Conservation (phyloP, 2,888 invertebrate genomes). For the Boloria euphrosyne region DNA sequence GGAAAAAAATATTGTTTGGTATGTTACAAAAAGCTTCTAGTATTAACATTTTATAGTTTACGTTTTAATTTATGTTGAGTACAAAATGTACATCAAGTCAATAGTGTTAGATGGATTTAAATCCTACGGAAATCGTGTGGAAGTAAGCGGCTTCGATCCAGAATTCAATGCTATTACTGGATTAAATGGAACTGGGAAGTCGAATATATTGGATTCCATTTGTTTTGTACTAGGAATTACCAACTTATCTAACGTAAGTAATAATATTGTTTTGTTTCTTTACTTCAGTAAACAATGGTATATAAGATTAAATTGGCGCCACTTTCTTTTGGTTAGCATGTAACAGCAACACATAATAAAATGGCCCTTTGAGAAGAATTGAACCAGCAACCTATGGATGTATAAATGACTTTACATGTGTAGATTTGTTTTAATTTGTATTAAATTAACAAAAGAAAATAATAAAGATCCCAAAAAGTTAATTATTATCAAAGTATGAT, state of each 20-base stretch:
- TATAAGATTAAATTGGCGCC: too few relatives aligned
- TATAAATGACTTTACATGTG: too few relatives aligned
- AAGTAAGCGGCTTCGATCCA: constrained; percentile 95
- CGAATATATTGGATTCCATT: constrained; percentile 98
- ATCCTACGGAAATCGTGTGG: constrained; percentile 96
- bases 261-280: too few relatives aligned
- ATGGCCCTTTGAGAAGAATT: too few relatives aligned
- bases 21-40: constrained; percentile 40
- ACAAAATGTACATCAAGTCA: constrained; percentile 93
- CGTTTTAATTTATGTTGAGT: constrained; percentile 22
- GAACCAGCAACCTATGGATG: too few relatives aligned
- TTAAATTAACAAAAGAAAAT: too few relatives aligned
- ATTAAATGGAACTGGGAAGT: constrained; percentile 98
- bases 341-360: too few relatives aligned
- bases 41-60: background rate
- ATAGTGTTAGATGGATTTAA: constrained; percentile 98
- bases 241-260: constrained; percentile 92
- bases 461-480: too few relatives aligned
- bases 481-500: too few relatives aligned
- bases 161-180: constrained; percentile 99
- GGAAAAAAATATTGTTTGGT: background rate
- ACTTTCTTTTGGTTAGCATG: background rate
- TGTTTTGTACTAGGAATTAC: constrained; percentile 98
- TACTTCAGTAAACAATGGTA: background rate
- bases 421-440: too few relatives aligned